Base-by-base conservation (phyloP, 2,113 vertebrate species). In the Actenoides lindsayi region DNA sequence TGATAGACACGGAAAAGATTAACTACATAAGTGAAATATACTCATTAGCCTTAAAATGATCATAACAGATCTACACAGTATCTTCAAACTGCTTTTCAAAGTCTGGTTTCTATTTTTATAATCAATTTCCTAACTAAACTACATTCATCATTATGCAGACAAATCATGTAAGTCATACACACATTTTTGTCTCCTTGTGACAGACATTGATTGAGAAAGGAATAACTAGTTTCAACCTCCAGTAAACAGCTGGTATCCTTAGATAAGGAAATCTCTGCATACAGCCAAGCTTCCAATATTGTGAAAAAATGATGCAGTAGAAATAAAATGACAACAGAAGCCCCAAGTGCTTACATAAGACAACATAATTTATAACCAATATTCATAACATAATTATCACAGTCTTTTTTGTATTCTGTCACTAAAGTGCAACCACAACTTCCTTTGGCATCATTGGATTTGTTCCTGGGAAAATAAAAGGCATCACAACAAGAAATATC, bases 191-290 rank as follows among this genome's bases (percentile, higher is more conserved):
- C 95, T 98, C 96, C 89, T 71, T 92, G 69, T 98, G 97, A 97
- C 97, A 98, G 97, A 96, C 98, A 97, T 83, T 98, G 98, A 98
- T 98, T 98, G 97, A 98, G 96, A 97, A 98, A 98, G 93, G 96
- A 98, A 96, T 95, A 97, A 97, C 92, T 87, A 96, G 96, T 97
- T 97, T 94, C 97, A 97, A 96, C 96, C 93, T 94, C 97, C 96
- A 97, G 95, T 97, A 97, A 97, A 96, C 98, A 98, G 97, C 98
- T 98, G 98, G 93, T 97, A 96, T 97, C 93, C 96, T 97, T 87
- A 98, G 98, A 98, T 98, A 98, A 98, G 98, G 87, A 97, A 98
- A 97, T 97, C 97, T 97, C 93, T 92, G 83, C 91, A 94, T 83
- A 82, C n/a, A 71, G 97, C 96, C 97, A 97, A 92, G 96, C 89